A percentile compares a stretch with the other conserved stretches of the same genome.
Evolutionary conservation across 2,888 invertebrate genomes (phyloP).

Genomic region (Rhorus exstirpatorius): DNA sequence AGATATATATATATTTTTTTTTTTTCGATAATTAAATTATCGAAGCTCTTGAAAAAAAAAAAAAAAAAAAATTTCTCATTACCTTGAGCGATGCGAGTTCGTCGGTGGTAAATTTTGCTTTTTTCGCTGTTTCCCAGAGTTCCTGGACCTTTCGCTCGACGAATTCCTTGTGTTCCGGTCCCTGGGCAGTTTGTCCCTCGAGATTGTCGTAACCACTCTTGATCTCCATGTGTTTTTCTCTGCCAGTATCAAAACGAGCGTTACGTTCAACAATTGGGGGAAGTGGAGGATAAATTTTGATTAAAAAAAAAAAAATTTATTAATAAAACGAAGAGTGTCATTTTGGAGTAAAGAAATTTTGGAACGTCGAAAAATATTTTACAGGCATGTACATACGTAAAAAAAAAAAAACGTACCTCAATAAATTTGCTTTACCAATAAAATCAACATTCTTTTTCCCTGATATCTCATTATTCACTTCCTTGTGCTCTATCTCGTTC

Average conservation of each 20-base stretch:
- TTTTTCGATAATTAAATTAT: conserved; percentile 1
- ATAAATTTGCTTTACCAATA: conserved; percentile 89
- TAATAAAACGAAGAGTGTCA: not conserved
- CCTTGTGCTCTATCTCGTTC: conserved; percentile 89
- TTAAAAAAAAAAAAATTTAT: conserved; percentile 12
- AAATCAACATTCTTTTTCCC: conserved; percentile 88
- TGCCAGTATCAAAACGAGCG: conserved; percentile 76
- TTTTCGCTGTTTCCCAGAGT: conserved; percentile 94
- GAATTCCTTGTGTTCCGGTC: conserved; percentile 94
- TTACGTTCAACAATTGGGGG: too few relatives aligned
- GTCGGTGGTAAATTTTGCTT: conserved; percentile 92
- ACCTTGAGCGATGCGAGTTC: conserved; percentile 95
- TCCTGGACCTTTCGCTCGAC: conserved; percentile 96
- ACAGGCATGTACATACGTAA: not conserved
- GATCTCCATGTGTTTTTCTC: conserved; percentile 92
- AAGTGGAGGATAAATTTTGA: conserved; percentile 17
- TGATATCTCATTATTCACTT: conserved; percentile 87
- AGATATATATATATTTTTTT: conserved; percentile 1
- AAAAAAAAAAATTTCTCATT: conserved; percentile 70
- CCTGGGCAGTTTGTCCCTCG: conserved; percentile 91
- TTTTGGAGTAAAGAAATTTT: not conserved
- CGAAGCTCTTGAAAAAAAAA: not conserved
- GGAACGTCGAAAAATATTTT: conserved; percentile 12
- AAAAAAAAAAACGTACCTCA: conserved; percentile 85
- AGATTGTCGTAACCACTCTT: conserved; percentile 93